Evolutionary conservation across 2,888 invertebrate genomes (phyloP), one percentile per base, ranked within the genome.

Genomic region (Ectemnius continuus): DNA sequence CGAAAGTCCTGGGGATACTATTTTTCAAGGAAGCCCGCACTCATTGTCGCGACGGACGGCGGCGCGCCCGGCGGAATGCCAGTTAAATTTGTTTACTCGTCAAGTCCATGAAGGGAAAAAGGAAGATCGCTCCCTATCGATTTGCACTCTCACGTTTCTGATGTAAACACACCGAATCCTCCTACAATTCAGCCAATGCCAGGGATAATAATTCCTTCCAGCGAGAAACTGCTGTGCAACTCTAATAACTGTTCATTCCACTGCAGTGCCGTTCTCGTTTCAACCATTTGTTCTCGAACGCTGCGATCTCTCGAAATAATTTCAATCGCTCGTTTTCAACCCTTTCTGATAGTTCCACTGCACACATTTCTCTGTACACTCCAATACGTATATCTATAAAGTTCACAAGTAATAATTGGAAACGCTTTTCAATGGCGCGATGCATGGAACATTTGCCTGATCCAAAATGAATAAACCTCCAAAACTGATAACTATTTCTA

Each of bases 131-230:
- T 47, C 26, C 8, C 3, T 60, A 80, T 80, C 80, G 80, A 80
- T 80, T 80, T 61, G 78, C 61, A 67, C 62, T 11, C 5, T 36
- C 52, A 52, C 61, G 73, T 73, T 64, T 59, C 73, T 28, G n/a
- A 64, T 58, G 79, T 79, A 79, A 79, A 76, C 79, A 79, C 70
- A 48, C 45, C 61, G 64, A 18, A 45, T 28, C 60, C 46, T 28
- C 47, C 56, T 56, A 36, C 59, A 61, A 70, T 70, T 57, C 36
- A 59, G n/a, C 57, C 61, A 58, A 69, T 45, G 63, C 47, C 56
- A 61, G 58, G 64, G 75, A 74, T 79, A 80, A 76, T 79, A 80
- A 80, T 80, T 73, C 61, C 59, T 59, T 48, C 45, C 59, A 59
- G 56, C 57, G 47, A 65, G 67, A 72, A 47, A 67, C 36, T 36